Evolutionary conservation across 2,888 invertebrate genomes (phyloP).

Genomic region (Melinaea menophilus): DNA sequence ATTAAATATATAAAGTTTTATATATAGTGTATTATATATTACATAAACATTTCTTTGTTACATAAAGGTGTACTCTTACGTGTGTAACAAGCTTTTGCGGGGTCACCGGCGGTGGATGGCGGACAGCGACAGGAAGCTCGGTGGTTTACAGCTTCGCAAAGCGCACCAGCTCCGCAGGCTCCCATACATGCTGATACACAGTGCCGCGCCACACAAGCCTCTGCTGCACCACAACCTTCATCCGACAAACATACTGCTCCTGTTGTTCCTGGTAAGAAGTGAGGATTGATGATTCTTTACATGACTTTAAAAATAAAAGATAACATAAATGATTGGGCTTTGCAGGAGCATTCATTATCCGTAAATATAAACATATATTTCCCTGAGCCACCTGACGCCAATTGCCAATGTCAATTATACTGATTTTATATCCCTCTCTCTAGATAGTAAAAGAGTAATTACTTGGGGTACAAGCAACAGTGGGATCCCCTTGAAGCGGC

Average conservation of each 20-base stretch:
- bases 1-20: conserved; percentile 25
- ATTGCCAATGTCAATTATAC: no score
- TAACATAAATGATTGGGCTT: no score
- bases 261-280: conserved; percentile 51
- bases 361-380: no score
- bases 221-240: conserved; percentile 85
- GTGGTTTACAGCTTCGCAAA: conserved; percentile 86
- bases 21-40: background rate
- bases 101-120: conserved; percentile 91
- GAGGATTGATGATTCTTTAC: background rate
- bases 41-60: background rate
- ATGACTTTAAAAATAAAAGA: no score
- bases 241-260: conserved; percentile 84
- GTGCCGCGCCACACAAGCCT: conserved; percentile 87
- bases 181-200: conserved; percentile 91
- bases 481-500: conserved; percentile 88
- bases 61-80: conserved; percentile 80
- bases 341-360: no score
- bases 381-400: no score
- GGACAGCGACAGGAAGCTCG: conserved; percentile 91
- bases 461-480: conserved; percentile 83
- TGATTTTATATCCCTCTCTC: no score
- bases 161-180: conserved; percentile 88
- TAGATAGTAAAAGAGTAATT: conserved; percentile 11
- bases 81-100: conserved; percentile 89